These are phyloP conservation scores for Turritopsis rubra DNA, from an alignment of 30 jellyfish, hydroid and myxozoan genomes.

Conservation along the genomic window DNA sequence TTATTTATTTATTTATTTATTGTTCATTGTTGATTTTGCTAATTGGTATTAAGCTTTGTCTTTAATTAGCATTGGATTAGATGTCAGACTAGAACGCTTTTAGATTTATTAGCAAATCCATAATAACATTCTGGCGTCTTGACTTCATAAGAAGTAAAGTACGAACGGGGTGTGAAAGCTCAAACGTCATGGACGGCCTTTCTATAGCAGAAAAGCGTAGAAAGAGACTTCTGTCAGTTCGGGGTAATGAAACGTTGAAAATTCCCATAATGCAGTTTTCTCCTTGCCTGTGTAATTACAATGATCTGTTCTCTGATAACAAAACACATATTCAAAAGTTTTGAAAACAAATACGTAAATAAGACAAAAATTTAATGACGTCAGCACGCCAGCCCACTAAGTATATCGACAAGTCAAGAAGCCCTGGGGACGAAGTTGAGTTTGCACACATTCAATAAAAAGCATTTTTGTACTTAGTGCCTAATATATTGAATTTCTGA, in stretches of 20 bases:
- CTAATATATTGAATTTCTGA: too few relatives aligned
- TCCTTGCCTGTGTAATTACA: background rate
- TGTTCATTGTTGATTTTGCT: background rate
- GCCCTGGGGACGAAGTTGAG: too few relatives aligned
- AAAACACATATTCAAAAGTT: too few relatives aligned
- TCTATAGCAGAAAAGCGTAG: background rate
- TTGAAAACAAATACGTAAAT: background rate
- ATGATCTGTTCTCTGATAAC: too few relatives aligned
- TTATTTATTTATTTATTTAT: too few relatives aligned
- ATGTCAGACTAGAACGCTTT: background rate
- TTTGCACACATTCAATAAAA: background rate
- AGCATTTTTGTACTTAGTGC: background rate
- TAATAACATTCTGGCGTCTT: background rate
- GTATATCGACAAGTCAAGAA: too few relatives aligned
- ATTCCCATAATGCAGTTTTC: background rate
- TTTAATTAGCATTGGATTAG: background rate
- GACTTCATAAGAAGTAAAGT: background rate
- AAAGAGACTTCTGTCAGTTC: background rate
- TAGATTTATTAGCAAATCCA: background rate
- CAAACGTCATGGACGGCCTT: background rate
- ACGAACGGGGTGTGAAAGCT: background rate
- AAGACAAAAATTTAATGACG: background rate
- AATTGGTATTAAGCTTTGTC: background rate
- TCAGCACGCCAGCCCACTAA: too few relatives aligned
- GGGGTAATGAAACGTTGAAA: background rate